Evolutionary conservation across 2,888 invertebrate genomes (phyloP).

Genomic region (Eupithecia tripunctaria): DNA sequence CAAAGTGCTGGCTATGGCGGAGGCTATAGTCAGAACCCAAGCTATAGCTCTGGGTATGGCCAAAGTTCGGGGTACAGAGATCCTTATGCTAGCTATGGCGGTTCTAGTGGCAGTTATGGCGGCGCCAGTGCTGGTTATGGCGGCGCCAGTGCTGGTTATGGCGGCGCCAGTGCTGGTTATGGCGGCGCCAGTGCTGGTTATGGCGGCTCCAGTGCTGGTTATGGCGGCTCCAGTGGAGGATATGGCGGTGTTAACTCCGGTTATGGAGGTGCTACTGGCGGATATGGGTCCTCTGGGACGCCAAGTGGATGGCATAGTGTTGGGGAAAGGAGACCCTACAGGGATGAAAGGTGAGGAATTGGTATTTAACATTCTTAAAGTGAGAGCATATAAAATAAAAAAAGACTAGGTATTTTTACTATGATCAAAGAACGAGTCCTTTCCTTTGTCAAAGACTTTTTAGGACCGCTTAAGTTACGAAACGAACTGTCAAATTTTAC

Average conservation of each 20-base stretch:
- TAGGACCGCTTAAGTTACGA: no score
- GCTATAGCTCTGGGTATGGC: constrained; percentile 20
- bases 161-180: constrained; percentile 23
- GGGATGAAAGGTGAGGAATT: constrained; percentile 71
- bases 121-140: constrained; percentile 21
- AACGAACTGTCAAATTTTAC: neutral
- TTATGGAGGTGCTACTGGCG: constrained; percentile 31
- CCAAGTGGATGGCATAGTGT: constrained; percentile 75
- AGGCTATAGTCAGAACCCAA: constrained; percentile 25
- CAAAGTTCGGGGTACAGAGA: constrained; percentile 40
- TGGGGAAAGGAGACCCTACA: constrained; percentile 73
- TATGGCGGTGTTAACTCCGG: neutral
- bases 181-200: constrained; percentile 11
- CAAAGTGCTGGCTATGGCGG: neutral
- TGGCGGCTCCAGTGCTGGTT: neutral
- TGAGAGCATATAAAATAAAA: neutral
- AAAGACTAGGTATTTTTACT: neutral
- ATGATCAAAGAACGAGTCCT: neutral
- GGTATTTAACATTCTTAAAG: neutral
- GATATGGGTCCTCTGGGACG: constrained; percentile 46
- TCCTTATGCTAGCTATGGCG: constrained; percentile 40
- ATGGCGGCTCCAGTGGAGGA: neutral
- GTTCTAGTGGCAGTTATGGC: constrained; percentile 23
- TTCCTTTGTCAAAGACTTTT: neutral
- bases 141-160: constrained; percentile 40